Base-by-base conservation (phyloP, 2,113 vertebrate species). In the Plecotus auritus region DNA sequence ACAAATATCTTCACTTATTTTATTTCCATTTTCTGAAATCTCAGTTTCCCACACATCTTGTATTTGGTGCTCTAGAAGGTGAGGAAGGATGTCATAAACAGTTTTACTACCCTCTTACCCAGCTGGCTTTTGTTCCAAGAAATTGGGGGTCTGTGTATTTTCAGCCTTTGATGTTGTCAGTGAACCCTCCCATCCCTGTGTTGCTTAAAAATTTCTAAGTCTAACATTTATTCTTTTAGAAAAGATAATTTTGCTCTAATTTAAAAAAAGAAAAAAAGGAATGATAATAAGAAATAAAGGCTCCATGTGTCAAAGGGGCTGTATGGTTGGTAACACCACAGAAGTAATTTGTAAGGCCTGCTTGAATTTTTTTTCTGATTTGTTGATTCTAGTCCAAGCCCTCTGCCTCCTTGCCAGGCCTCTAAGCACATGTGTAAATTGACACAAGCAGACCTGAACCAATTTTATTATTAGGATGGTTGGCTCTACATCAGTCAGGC, bases 311-410 rank as follows among this genome's bases (percentile, higher is more conserved):
- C n/a, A 8, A 45, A 76, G n/a, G 37, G 42, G 10, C n/a, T 91
- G 4, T 16, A 20, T 47, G 47, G 32, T 45, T 32, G 17, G 40
- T 73, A 59, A 87, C 8, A 5, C 32, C 28, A 14, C 28, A 20
- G 72, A 73, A 51, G 89, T 90, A 14, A 72, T 73, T 66, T 70
- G 30, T 35, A 83, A 96, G 30, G 85, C 49, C 54, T 37, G 77
- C 73, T 86, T 92, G 67, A 51, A 49, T n/a, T 91, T 95, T 37
- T 77, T 88, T 87, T 89, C 81, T 88, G 85, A 86, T 73, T 45
- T 90, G 70, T 69, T 77, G 47, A 90, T 20, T 77, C 45, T 20
- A 61, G 72, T 20, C 22, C 23, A 73, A 93, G 89, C 40, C 81
- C 20, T 37, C 42, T 67, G n/a, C 49, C 23, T 80, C 80, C 88